Percentiles rank a stretch among this genome's conserved stretches.
Evolutionary conservation across 2,888 invertebrate genomes (phyloP).

Genomic region (Luperina nickerlii): DNA sequence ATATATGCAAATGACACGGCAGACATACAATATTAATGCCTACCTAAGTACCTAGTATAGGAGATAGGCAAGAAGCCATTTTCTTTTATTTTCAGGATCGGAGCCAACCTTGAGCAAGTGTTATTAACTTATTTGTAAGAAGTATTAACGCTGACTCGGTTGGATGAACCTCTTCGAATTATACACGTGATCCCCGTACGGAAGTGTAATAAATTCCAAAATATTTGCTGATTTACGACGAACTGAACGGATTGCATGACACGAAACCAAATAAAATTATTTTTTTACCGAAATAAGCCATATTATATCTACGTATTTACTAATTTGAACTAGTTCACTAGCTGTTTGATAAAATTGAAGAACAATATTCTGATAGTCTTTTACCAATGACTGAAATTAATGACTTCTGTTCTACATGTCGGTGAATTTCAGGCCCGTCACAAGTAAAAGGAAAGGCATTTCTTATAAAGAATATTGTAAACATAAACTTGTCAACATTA

Average conservation of each 20-base stretch:
- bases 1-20: constrained; percentile 59
- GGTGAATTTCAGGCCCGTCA: background rate
- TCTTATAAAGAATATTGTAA: background rate
- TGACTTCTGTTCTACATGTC: background rate
- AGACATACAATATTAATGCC: constrained; percentile 39
- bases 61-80: constrained; percentile 25
- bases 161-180: constrained; percentile 20
- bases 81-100: constrained; percentile 42
- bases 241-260: constrained; percentile 24
- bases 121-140: constrained; percentile 35
- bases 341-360: background rate
- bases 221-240: constrained; percentile 43
- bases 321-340: constrained; percentile 1
- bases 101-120: constrained; percentile 12
- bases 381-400: background rate
- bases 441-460: background rate
- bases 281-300: constrained; percentile 19
- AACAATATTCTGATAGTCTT: background rate
- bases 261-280: background rate
- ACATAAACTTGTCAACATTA: background rate
- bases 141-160: constrained; percentile 32
- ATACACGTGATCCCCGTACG: constrained; percentile 33
- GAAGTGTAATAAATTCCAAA: constrained; percentile 38
- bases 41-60: constrained; percentile 15
- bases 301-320: background rate